Base-by-base conservation (phyloP, 2,888 invertebrate genomes). In the Diaprepes abbreviatus region DNA sequence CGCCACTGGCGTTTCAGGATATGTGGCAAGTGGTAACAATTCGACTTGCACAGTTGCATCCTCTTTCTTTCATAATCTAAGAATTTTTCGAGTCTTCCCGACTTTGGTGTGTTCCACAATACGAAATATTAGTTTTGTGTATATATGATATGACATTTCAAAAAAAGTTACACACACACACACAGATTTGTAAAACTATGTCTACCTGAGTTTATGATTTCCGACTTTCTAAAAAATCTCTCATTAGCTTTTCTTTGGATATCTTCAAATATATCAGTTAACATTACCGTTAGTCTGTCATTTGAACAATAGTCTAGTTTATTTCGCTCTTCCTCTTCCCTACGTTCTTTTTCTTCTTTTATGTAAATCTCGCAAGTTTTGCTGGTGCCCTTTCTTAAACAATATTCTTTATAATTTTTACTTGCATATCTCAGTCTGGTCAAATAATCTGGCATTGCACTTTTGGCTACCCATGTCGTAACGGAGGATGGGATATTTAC, bases 401-500 rank as follows among this genome's bases (percentile, higher is more conserved):
- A 85, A 76, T 88, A 88, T 19, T 82, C 79, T 67, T 87, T 86
- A 79, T 92, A 92, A 64, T 88, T 85, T 66, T 85, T 85, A 1
- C 93, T 90, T 4, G 94, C 94, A 40, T 85, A 83, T 68, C 93
- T 85, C 87, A 94, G 89, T 74, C 89, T 88, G 73, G 85, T 85
- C 28, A 94, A 84, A 83, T 92, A 94, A 67, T 92, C 91, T 0
- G 94, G 94, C 83, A 93, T 91, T 21, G 92, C 94, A 79, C 88
- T 86, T 72, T 90, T 89, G 0, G 90, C 88, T 0, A 91, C 93
- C 94, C 94, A 95, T 0, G 90, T 86, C 19, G 90, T 89, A 45
- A 93, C 86, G 38, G 90, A 86, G 6, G 91, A 86, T 0, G 95
- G 93, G 77, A 95, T 89, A 54, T 91, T 89, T 2, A 91, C 86